Evolutionary conservation across 2,113 vertebrate genomes (phyloP), one percentile per base, ranked within the genome.

Genomic region (Puffinus mauretanicus): DNA sequence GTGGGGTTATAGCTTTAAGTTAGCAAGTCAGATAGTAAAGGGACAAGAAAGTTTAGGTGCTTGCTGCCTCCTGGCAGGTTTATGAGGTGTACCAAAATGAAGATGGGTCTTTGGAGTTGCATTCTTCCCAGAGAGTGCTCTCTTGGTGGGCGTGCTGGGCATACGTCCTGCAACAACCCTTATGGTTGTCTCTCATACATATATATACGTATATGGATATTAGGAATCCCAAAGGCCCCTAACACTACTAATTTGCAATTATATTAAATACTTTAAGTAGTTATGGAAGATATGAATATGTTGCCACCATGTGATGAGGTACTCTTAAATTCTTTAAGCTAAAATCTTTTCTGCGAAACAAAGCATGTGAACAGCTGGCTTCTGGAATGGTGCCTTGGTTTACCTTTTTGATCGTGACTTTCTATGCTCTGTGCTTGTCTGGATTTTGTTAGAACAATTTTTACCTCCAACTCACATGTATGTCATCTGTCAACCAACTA

Each of bases 401-500:
- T 75, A 16, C 52, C 26, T 85, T 95, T 95, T 90, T 94, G 70
- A 83, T 90, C 7, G 2, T 44, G 42, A 81, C 87, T 93, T 94
- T 87, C 57, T 87, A 30, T 26, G 10, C 49, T 93, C 73, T 83
- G 7, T 52, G 42, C 77, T 88, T 86, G 79, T 61, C 83, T 94
- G 75, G 40, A 82, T 76, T 96, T 85, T 91, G 66, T 95, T 96
- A 84, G 86, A 97, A 95, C 24, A 44, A 49, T 81, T 97, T 88
- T 89, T 90, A 64, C 32, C 82, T 96, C 81, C 62, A 64, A 83
- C 46, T 96, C 80, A 70, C 69, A 67, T 82, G 58, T 90, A 93
- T 8, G 2, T 96, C 96, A 78, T 96, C 70, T 97, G 93, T 93
- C 93, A 96, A 93, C 62, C 62, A 86, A 89, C 88, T 86, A 92